Evolutionary conservation across 2,888 invertebrate species (phyloP), one percentile per base, ranked within the genome.

Genomic region (Acanthopleura granulata): DNA sequence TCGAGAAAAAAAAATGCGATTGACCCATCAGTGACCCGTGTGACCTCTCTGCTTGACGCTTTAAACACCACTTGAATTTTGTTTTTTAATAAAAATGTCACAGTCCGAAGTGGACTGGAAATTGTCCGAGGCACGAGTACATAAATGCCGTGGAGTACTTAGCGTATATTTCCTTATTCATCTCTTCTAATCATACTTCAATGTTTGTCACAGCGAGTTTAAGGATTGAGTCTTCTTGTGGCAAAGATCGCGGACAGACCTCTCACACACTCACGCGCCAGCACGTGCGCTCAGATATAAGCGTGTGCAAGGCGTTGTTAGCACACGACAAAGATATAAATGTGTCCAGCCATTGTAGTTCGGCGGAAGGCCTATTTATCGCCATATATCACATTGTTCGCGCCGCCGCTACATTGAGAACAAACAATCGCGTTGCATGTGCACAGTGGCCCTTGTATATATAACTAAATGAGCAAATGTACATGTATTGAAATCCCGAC

Each of bases 81-180:
- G 22, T n/a, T 57, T 57, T 57, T 57, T 57, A 57, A 57, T 57
- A 57, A 57, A 57, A 57, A 57, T 57, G 57, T 57, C 57, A 57
- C n/a, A 57, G 22, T 57, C 12, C 3, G n/a, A 57, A n/a, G 18
- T 57, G 57, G 22, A 57, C 22, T 18, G 12, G n/a, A 57, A 22
- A 57, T 57, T 57, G n/a, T 57, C 12, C 6, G 57, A 57, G 40
- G 22, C 57, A 57, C 57, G 57, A 40, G 57, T 12, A 57, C 57
- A n/a, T 57, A 57, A 57, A 18, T n/a, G 22, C 57, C 18, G 12
- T 3, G 1, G 57, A 3, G 57, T 22, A 18, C 22, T 57, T 57
- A 9, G 22, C 57, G n/a, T 57, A 57, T 22, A 57, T 18, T 22
- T 18, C 22, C 6, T 12, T 22, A 57, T 57, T 57, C 57, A 57